phyloP scores from a whole-genome alignment of 1,140 invertebrate genomes.

The Drosophila pandora region DNA sequence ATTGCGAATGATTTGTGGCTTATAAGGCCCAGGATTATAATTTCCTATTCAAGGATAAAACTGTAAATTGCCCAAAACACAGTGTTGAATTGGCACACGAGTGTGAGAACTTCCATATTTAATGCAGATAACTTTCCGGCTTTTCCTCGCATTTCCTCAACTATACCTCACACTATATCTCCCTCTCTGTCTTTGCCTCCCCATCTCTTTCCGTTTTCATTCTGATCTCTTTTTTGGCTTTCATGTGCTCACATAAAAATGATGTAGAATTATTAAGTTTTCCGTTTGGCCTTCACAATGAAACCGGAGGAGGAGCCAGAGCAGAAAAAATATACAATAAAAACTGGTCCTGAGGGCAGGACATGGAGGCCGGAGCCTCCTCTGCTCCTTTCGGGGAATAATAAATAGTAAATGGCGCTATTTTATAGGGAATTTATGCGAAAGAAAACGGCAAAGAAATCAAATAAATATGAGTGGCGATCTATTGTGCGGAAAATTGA shows the following conservation, averaged over 20 bases:
- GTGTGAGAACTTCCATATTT: conserved; percentile 18
- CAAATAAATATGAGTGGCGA: conserved; percentile 25
- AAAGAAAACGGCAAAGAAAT: conserved; percentile 40
- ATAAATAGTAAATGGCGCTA: conserved; percentile 75
- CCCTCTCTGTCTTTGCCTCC: background rate
- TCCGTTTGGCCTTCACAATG: conserved; percentile 40
- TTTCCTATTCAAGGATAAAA: too few relatives aligned
- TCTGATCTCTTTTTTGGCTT: background rate
- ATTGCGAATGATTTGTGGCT: too few relatives aligned
- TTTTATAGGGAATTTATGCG: conserved; percentile 71
- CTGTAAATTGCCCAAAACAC: too few relatives aligned
- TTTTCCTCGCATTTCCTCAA: background rate
- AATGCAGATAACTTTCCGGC: conserved; percentile 34
- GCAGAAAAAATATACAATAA: background rate
- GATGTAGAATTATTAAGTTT: conserved; percentile 75
- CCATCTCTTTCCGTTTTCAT: background rate
- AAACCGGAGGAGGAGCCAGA: conserved; percentile 8
- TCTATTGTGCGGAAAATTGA: conserved; percentile 15
- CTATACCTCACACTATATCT: background rate
- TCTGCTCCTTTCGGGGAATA: conserved; percentile 11
- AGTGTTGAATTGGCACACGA: background rate
- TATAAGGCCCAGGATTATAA: too few relatives aligned
- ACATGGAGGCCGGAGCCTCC: background rate
- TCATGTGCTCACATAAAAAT: conserved; percentile 52
- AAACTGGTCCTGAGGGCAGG: background rate